Evolutionary conservation across 2,113 vertebrate genomes (phyloP).

Genomic region (Rhipidura dahli): DNA sequence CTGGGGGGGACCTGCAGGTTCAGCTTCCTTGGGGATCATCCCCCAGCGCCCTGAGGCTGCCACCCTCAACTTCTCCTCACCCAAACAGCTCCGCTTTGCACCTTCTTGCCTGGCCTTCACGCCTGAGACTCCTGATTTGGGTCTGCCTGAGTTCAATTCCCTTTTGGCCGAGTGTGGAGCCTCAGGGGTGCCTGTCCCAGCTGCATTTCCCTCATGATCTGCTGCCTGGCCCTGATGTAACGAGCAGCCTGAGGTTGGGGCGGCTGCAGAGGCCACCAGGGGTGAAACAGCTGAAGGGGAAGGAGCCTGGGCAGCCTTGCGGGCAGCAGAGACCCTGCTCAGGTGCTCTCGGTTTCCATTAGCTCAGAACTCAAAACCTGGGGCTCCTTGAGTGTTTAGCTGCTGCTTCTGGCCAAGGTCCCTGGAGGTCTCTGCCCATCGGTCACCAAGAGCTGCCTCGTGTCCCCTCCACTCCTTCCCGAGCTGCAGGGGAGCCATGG

Average conservation of each 20-base stretch:
- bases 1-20: background rate
- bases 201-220: background rate
- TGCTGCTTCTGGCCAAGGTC: background rate
- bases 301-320: background rate
- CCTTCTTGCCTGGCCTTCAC: background rate
- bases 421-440: background rate
- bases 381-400: background rate
- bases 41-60: rapidly evolving
- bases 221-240: background rate
- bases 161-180: background rate
- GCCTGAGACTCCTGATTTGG: background rate
- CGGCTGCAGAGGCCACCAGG: background rate
- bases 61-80: rapidly evolving
- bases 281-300: constrained; percentile 20
- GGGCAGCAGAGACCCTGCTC: constrained; percentile 4
- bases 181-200: background rate
- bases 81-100: background rate
- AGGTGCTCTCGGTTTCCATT: constrained; percentile 41
- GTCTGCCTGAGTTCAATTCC: background rate
- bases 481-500: background rate
- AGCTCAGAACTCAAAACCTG: constrained; percentile 15
- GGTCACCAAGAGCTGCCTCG: background rate
- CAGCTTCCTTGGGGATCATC: background rate
- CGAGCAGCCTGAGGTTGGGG: background rate
- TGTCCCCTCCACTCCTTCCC: background rate